Percentiles rank a stretch among this genome's conserved stretches.
phyloP scores from a whole-genome alignment of 1,140 invertebrate species.

The Zaprionus capensis region DNA sequence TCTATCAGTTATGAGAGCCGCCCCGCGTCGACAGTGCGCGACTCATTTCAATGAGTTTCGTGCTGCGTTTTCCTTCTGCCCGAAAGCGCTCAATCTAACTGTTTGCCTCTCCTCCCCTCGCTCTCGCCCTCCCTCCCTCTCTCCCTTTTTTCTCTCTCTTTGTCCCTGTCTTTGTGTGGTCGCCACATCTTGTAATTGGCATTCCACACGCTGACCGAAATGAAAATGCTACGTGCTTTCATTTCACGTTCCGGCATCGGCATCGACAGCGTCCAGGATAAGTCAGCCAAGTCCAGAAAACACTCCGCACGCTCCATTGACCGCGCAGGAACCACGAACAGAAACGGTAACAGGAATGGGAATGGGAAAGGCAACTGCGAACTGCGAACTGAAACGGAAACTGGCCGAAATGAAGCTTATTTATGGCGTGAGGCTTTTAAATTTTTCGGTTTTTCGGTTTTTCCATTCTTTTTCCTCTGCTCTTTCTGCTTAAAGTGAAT shows the following conservation, averaged over 20 bases:
- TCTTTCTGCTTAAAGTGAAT: constrained; percentile 64
- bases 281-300: constrained; percentile 50
- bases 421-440: constrained; percentile 64
- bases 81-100: constrained; percentile 8
- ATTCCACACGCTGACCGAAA: constrained; percentile 80
- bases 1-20: constrained; percentile 69
- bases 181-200: constrained; percentile 76
- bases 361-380: not conserved
- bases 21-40: constrained; percentile 54
- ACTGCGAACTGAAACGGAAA: constrained; percentile 10
- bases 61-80: constrained; percentile 24
- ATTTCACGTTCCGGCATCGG: constrained; percentile 70
- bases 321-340: constrained; percentile 48
- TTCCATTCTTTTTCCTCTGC: not conserved
- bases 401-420: constrained; percentile 57
- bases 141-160: not conserved
- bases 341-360: constrained; percentile 4
- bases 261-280: constrained; percentile 45
- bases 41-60: constrained; percentile 77
- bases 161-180: constrained; percentile 36
- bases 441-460: constrained; percentile 65
- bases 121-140: not conserved
- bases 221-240: constrained; percentile 82
- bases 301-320: constrained; percentile 68
- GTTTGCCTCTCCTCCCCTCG: constrained; percentile 3